Evolutionary conservation across 2,797 vertebrate genomes (phyloP), one percentile per base, ranked within the genome.

Genomic region (Triplophysa yarkandensis): DNA sequence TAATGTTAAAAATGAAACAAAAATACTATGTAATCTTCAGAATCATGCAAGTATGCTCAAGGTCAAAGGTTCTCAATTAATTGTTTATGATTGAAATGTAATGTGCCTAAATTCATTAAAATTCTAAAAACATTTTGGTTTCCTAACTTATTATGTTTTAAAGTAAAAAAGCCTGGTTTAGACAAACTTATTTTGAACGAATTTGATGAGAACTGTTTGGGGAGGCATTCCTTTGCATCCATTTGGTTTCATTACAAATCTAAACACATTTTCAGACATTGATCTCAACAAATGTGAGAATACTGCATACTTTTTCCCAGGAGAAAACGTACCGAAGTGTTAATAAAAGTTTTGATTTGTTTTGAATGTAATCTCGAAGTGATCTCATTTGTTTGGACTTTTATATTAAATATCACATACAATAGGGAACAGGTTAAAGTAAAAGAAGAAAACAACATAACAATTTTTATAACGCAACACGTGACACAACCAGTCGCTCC

Each of bases 401-500:
- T 27, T 54, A 27, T 27, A 25, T 54, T 23, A 4, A 25, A 50
- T 23, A 50, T 8, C 2, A 50, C 13, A 13, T 3, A 52, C 23
- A 21, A 54, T 4, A 25, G 46, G 46, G 2, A 14, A 14, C 13
- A 54, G 27, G 21, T 48, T 6, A 48, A 19, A 48, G 46, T 9
- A 9, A 48, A 19, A 48, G n/a, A 21, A 19, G 2, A 2, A 27
- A 50, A 10, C 8, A 25, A 10, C 13, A 25, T 6, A 3, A 28
- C 16, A 28, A 2, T 6, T 57, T 50, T 13, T 14, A 39, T 52
- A 32, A 9, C 4, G 16, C 57, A 48, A 36, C 10, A 36, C 10
- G 10, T 64, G 13, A 43, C 23, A 57, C 9, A 39, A 30, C 48
- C 16, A 3, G 25, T 28, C 39, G 76, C 79, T 80, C 82, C 65